phyloP scores from a whole-genome alignment of 2,797 vertebrate genomes.

The Parambassis ranga region DNA sequence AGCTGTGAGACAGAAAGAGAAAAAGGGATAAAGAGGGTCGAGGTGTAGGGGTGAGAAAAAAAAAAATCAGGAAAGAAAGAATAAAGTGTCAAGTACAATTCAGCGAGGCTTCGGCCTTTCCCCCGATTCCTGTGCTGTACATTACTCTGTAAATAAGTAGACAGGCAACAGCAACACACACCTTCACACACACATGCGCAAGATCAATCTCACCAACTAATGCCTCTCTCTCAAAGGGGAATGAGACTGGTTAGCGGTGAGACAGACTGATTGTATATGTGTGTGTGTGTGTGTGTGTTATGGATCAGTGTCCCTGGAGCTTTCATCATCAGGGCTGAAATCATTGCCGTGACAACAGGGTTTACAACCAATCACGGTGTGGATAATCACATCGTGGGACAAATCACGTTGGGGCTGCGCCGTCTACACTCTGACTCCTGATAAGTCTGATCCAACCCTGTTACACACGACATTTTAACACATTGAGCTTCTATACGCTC shows the following conservation, averaged over 20 bases:
- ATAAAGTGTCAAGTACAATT: constrained; percentile 57
- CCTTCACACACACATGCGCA: not conserved
- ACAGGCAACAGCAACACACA: constrained; percentile 22
- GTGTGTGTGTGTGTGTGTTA: constrained; percentile 3
- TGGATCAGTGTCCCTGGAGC: constrained; percentile 42
- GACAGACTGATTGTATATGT: constrained; percentile 32
- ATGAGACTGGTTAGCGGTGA: constrained; percentile 72
- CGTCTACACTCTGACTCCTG: constrained; percentile 31
- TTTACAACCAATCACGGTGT: constrained; percentile 60
- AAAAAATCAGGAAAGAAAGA: constrained; percentile 20
- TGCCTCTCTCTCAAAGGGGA: constrained; percentile 78
- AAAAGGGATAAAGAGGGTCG: constrained; percentile 5
- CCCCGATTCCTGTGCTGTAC: constrained; percentile 52
- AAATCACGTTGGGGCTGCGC: constrained; percentile 34
- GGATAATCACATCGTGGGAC: constrained; percentile 65
- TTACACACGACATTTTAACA: not conserved
- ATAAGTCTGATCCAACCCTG: constrained; percentile 1
- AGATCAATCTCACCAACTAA: constrained; percentile 82
- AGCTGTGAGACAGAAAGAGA: constrained; percentile 16
- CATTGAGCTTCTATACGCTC: not conserved
- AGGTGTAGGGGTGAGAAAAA: fast-evolving
- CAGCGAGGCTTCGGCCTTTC: constrained; percentile 16
- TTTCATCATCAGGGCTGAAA: constrained; percentile 63
- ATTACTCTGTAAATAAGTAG: constrained; percentile 40
- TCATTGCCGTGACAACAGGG: constrained; percentile 65